These are phyloP conservation scores for Bombus waltoni DNA, from an alignment of 1,140 invertebrate genomes.

Conservation along the genomic window DNA sequence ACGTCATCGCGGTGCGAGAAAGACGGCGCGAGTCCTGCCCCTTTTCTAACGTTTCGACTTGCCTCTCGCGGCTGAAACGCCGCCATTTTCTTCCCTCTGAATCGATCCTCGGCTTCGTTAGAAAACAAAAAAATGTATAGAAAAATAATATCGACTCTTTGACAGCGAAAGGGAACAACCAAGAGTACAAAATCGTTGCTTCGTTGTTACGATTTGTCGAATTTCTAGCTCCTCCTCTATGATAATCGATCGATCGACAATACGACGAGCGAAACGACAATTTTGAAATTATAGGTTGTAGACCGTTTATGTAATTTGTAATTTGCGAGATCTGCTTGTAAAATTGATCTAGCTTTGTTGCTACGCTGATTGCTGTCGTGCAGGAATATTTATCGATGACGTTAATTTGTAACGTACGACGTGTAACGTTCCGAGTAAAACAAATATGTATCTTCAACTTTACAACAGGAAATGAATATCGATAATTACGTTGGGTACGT, in stretches of 20 bases:
- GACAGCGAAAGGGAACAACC: neutral
- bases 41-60: neutral
- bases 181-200: neutral
- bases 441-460: too few species aligned
- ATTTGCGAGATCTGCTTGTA: too few species aligned
- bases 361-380: too few species aligned
- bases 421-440: too few species aligned
- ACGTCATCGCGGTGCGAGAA: constrained; percentile 68
- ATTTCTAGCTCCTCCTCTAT: accelerated
- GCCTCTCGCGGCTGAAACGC: neutral
- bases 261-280: too few species aligned
- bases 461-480: too few species aligned
- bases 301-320: too few species aligned
- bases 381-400: too few species aligned
- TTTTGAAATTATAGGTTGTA: too few species aligned
- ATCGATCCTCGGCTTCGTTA: neutral
- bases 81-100: neutral
- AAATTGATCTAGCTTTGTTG: too few species aligned
- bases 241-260: neutral
- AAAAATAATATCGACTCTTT: neutral
- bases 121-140: neutral
- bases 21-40: neutral
- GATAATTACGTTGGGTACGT: too few species aligned
- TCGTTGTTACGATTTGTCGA: neutral
- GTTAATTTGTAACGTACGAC: too few species aligned